Evolutionary conservation across 1,140 invertebrate species (phyloP).

Genomic region (Venustaconcha ellipsiformis): DNA sequence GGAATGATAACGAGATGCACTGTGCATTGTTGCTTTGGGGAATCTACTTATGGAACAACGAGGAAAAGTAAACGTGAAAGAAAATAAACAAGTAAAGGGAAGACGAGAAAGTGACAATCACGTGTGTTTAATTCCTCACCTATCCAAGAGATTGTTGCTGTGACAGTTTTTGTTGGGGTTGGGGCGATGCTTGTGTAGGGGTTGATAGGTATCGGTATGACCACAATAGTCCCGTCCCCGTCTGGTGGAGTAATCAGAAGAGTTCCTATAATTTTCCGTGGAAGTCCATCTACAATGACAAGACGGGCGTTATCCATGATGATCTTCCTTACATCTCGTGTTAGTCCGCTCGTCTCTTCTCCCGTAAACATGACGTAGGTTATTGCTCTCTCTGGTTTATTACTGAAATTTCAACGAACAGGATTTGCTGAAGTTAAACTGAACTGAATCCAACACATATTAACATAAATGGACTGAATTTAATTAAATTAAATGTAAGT

Average conservation of each 20-base stretch:
- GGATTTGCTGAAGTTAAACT: no score
- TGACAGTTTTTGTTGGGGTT: conserved; percentile 1
- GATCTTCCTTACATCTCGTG: conserved; percentile 2
- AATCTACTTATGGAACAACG: no score
- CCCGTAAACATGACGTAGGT: conserved; percentile 23
- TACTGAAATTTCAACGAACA: background rate
- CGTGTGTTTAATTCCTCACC: no score
- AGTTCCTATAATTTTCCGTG: conserved; percentile 22
- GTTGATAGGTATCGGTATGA: conserved; percentile 28
- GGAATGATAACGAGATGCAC: no score
- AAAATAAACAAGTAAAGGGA: no score
- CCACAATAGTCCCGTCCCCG: conserved; percentile 24
- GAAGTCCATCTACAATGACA: conserved; percentile 19
- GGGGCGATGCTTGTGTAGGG: conserved; percentile 7
- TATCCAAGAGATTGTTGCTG: no score
- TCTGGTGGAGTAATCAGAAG: conserved; percentile 23
- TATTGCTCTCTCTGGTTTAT: conserved; percentile 22
- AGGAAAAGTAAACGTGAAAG: no score
- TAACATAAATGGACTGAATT: no score
- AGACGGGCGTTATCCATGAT: conserved; percentile 23
- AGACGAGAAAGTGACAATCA: no score
- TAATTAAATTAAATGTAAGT: no score
- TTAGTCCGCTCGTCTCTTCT: conserved; percentile 6
- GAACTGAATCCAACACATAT: no score
- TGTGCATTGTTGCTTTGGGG: no score